Conservation (phyloP, 2,113 vertebrate species). For the Atherinomorus stipes region DNA sequence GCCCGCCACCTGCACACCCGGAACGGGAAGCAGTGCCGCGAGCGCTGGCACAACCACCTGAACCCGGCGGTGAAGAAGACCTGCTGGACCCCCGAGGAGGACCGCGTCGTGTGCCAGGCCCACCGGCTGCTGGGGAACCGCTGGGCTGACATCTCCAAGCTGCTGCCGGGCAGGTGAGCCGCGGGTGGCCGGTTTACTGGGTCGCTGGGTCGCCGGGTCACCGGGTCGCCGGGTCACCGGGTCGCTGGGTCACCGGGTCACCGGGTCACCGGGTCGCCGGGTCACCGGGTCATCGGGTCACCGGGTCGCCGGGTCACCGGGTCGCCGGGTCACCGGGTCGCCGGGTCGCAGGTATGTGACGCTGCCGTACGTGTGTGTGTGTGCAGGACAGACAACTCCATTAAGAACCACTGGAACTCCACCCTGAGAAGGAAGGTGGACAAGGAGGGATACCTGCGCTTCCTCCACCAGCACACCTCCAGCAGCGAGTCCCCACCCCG, state of each 20-base stretch:
- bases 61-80: constrained; percentile 95
- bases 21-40: constrained; percentile 95
- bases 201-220: no score
- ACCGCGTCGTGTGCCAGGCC: constrained; percentile 91
- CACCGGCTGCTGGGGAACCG: constrained; percentile 94
- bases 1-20: constrained; percentile 93
- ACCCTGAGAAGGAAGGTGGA: constrained; percentile 95
- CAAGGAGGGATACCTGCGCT: constrained; percentile 90
- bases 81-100: constrained; percentile 93
- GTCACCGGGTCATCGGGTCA: no score
- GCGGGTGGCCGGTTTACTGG: no score
- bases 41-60: constrained; percentile 98
- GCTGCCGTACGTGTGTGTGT: constrained; percentile 20
- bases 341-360: neutral
- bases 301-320: no score
- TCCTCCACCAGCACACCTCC: constrained; percentile 68
- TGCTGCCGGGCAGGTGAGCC: constrained; percentile 92
- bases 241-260: no score
- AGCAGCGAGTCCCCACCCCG: neutral
- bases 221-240: no score
- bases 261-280: no score
- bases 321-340: no score
- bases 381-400: constrained; percentile 95
- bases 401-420: constrained; percentile 99
- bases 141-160: constrained; percentile 96